These are phyloP conservation scores for Dunckerocampus dactyliophorus DNA, from an alignment of 2,113 vertebrate genomes.

Conservation along the genomic window DNA sequence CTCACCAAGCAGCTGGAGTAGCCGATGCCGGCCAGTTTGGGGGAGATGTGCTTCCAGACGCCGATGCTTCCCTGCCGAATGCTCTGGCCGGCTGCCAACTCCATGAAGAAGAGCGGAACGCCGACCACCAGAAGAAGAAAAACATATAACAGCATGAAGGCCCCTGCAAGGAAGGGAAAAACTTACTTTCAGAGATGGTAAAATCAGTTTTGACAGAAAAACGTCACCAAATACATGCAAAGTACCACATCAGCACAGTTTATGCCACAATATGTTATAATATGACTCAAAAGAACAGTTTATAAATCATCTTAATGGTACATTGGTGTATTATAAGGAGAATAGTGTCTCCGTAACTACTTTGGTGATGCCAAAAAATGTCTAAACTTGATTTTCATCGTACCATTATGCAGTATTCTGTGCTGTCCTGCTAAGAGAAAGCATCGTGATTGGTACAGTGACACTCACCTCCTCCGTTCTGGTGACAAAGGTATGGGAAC, in stretches of 20 bases:
- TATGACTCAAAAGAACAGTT: too few species aligned
- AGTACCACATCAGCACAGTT: not conserved
- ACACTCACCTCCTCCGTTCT: conserved; percentile 92
- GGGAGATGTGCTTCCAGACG: conserved; percentile 79
- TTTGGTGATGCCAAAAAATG: too few species aligned
- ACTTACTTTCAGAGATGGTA: not conserved
- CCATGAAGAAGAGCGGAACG: conserved; percentile 81
- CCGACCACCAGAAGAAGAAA: conserved; percentile 71
- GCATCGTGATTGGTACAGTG: not conserved
- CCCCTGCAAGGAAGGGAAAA: conserved; percentile 49
- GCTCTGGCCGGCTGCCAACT: conserved; percentile 79
- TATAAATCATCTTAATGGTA: too few species aligned
- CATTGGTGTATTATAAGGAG: too few species aligned
- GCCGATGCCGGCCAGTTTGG: conserved; percentile 76
- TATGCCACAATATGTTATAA: too few species aligned
- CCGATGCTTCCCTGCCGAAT: conserved; percentile 76
- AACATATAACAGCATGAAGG: conserved; percentile 75
- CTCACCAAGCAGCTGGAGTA: conserved; percentile 81
- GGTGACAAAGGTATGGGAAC: conserved; percentile 97
- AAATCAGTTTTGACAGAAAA: not conserved
- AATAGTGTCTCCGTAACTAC: too few species aligned
- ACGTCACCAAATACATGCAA: not conserved
- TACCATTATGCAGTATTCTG: not conserved
- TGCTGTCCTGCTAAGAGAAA: not conserved
- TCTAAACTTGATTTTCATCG: too few species aligned